Base-by-base conservation (phyloP, 2,113 vertebrate species). In the Istiophorus platypterus region DNA sequence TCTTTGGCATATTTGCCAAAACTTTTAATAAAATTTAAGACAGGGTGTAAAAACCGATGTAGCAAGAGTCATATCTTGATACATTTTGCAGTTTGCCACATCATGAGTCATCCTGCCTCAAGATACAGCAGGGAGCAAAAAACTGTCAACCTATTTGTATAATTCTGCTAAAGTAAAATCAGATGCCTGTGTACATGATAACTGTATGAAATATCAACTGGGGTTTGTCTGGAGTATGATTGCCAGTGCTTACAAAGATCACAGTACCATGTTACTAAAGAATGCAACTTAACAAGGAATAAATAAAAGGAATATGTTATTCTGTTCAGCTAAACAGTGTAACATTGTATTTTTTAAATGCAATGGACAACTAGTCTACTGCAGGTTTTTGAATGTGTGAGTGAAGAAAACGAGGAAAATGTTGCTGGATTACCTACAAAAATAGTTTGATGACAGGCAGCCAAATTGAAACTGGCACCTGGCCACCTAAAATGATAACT, bases 141-240 rank as follows among this genome's bases (percentile, higher is more conserved):
- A 81, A 24, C 61, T 65, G 54, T 81, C 42, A 70, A 27, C 59
- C 54, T 69, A 41, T 49, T 72, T 67, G 54, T 76, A 2, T 67
- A 86, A 80, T 0, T 4, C 45, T 45, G 51, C 62, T 57, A 52
- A 76, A 84, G 81, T 74, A 41, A 70, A 20, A 84, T 77, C 63
- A 47, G 26, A 73, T 76, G 61, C 13, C 51, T 66, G 3, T 1
- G 4, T 54, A 27, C 63, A 79, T 7, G 34, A 42, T 52, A 68
- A 67, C 27, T 13, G 47, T 49, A 67, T 78, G 45, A 84, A 81
- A 81, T 45, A 27, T 11, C 47, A 45, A 62, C 62, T 29, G 58
- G 10, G 54, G 42, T 42, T 56, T 31, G 63, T 79, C 57, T 59
- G 39, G 69, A 69, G 13, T 15, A 45, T 7, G 0, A 58, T 54